Base-by-base conservation (phyloP, 2,797 vertebrate species). In the Euthynnus affinis region DNA sequence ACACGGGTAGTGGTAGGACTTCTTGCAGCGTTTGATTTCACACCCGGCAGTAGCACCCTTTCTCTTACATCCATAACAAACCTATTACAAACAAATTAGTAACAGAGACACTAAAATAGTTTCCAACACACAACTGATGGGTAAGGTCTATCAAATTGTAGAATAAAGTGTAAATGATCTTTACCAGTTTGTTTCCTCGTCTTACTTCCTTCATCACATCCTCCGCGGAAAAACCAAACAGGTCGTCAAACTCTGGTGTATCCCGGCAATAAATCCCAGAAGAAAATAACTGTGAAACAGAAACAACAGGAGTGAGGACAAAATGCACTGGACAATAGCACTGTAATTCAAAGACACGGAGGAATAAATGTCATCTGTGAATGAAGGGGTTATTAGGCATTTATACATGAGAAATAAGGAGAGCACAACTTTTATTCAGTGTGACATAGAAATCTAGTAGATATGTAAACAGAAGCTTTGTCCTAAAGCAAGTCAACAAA, bases 1-100 rank as follows among this genome's bases (percentile, higher is more conserved):
- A 81, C 96, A 96, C 0, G 92, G 94, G 77, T 92, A 96, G 86
- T 96, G 95, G 87, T 87, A 96, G 18, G 90, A 93, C 72, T 60
- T 94, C 52, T 71, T 85, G 62, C 96, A 96, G 2, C 71, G 66
- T 22, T 1, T 48, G 20, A 87, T 3, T 51, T 95, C 95, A 86
- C 95, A 96, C 0, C 96, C 96, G 12, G 81, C 93, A 12, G 95
- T 96, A 25, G 95, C 96, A 0, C 95, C 94, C 0, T 0, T 87
- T 53, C 5, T 75, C 42, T 71, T 85, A 56, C 96, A 96, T 1
- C 1, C 2, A 17, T 0, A 0, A 63, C 95, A 96, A 0, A 0
- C 1, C 95, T 96, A 51, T 65, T 1, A 40, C 14, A 67, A 66
- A 83, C 3, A 81, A 66, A 81, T 0, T 14, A 60, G 23, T 23